These are phyloP conservation scores for Mechanitis mazaeus DNA, from an alignment of 2,888 invertebrate genomes.

Conservation along the genomic window DNA sequence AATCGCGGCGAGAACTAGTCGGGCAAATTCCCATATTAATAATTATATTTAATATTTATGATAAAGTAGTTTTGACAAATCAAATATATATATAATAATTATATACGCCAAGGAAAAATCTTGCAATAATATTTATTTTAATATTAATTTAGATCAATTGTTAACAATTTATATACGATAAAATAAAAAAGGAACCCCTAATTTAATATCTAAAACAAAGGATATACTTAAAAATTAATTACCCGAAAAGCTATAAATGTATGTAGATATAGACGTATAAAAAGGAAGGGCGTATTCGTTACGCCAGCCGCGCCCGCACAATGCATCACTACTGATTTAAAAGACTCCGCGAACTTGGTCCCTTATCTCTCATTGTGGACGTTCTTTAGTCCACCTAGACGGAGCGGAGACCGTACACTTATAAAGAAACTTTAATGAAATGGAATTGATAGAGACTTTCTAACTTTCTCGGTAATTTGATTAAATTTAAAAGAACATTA, in stretches of 20 bases:
- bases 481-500: slow-evolving; percentile 6
- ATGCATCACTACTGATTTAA: slow-evolving; percentile 48
- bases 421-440: slow-evolving; percentile 34
- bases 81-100: no score
- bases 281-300: slow-evolving; percentile 54
- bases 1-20: no score
- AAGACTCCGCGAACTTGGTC: slow-evolving; percentile 57
- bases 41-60: no score
- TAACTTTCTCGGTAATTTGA: slow-evolving; percentile 6
- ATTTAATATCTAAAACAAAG: slow-evolving; percentile 43
- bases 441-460: slow-evolving; percentile 27
- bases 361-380: slow-evolving; percentile 61
- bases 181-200: not conserved
- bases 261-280: slow-evolving; percentile 58
- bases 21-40: no score
- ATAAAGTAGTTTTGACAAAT: no score
- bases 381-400: slow-evolving; percentile 44
- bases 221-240: slow-evolving; percentile 64
- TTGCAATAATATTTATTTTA: no score
- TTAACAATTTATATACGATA: not conserved
- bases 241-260: slow-evolving; percentile 67
- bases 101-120: no score
- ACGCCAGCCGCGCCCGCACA: slow-evolving; percentile 57
- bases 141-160: no score
- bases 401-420: slow-evolving; percentile 35